These are phyloP conservation scores for Oreochromis niloticus DNA, from an alignment of 2,113 vertebrate species.

Conservation along the genomic window DNA sequence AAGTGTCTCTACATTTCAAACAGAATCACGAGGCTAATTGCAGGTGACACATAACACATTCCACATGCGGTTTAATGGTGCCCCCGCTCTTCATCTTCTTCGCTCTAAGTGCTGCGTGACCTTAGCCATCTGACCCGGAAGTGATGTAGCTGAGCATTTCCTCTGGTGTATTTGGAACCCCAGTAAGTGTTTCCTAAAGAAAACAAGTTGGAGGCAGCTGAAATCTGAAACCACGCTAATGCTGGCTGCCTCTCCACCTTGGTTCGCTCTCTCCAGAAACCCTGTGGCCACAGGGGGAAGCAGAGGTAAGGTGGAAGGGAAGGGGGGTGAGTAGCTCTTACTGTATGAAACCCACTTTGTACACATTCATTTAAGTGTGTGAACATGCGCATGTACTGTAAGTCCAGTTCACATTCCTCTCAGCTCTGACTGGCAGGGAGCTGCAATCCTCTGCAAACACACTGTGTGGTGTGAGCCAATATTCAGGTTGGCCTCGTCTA, in stretches of 20 bases:
- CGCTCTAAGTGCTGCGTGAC: slow-evolving; percentile 14
- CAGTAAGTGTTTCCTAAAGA: slow-evolving; percentile 68
- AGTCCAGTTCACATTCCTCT: slow-evolving; percentile 32
- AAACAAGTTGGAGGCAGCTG: slow-evolving; percentile 59
- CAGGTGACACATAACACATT: slow-evolving; percentile 21
- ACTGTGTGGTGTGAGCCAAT: background rate
- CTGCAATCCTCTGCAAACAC: slow-evolving; percentile 13
- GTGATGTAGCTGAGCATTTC: slow-evolving; percentile 59
- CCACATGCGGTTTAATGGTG: slow-evolving; percentile 13
- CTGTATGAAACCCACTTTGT: background rate
- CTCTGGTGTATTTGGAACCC: slow-evolving; percentile 44
- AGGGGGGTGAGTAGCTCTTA: background rate
- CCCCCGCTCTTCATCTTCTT: background rate
- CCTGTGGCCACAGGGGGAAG: background rate
- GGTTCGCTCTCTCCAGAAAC: background rate
- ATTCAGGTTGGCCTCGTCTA: background rate
- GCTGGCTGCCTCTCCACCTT: slow-evolving; percentile 27
- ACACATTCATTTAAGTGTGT: slow-evolving; percentile 28
- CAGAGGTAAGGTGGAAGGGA: background rate
- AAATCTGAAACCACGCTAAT: slow-evolving; percentile 66
- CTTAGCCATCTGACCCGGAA: slow-evolving; percentile 43
- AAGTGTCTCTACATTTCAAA: background rate
- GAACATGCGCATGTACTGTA: slow-evolving; percentile 29
- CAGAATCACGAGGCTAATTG: slow-evolving; percentile 11
- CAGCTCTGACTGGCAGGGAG: slow-evolving; percentile 3